Evolutionary conservation across 2,888 invertebrate genomes (phyloP).

Genomic region (Agrenia bidenticulata): DNA sequence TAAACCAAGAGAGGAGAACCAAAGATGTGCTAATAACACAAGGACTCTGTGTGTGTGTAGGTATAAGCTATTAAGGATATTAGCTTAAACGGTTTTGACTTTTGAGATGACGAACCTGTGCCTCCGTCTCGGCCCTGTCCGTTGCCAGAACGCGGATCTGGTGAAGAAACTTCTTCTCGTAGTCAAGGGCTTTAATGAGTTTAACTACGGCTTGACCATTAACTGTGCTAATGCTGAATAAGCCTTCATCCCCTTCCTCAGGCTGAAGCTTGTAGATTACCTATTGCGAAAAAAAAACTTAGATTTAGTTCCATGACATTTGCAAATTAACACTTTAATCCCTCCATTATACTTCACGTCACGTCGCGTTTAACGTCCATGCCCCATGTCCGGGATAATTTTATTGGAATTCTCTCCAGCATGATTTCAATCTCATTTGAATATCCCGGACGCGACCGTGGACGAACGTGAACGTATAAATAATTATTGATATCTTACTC

Average conservation of each 20-base stretch:
- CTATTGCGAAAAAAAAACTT: too few species aligned
- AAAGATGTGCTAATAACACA: conserved; percentile 8
- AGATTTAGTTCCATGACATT: too few species aligned
- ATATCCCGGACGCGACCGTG: too few species aligned
- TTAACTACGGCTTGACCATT: conserved; percentile 82
- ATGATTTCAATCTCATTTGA: too few species aligned
- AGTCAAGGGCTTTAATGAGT: conserved; percentile 75
- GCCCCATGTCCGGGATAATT: too few species aligned
- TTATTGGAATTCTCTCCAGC: background rate
- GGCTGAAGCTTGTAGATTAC: conserved; percentile 85
- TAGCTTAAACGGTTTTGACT: too few species aligned
- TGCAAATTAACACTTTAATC: too few species aligned
- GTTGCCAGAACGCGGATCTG: conserved; percentile 79
- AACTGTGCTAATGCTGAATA: conserved; percentile 77
- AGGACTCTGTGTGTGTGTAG: background rate
- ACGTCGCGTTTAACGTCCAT: too few species aligned
- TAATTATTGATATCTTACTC: too few species aligned
- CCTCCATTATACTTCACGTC: too few species aligned
- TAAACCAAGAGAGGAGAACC: background rate
- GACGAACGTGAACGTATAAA: too few species aligned
- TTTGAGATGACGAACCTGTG: conserved; percentile 47
- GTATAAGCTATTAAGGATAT: too few species aligned
- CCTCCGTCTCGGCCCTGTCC: conserved; percentile 76
- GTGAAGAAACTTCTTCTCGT: conserved; percentile 81
- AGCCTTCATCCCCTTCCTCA: conserved; percentile 71